These are phyloP conservation scores for Sialis fuliginosa DNA, from an alignment of 2,888 invertebrate species.

Conservation along the genomic window DNA sequence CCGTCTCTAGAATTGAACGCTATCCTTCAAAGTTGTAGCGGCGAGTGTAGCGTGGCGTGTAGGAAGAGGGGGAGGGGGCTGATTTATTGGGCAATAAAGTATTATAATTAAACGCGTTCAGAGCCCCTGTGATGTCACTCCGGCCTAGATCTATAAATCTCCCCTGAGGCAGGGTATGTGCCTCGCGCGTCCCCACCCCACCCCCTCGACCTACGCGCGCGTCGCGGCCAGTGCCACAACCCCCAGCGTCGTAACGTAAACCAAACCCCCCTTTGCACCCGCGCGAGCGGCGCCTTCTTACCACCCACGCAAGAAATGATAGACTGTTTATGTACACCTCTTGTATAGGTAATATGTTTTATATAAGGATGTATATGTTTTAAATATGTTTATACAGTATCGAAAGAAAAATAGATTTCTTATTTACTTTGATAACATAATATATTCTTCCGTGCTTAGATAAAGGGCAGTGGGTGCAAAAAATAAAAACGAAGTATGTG, in stretches of 20 bases:
- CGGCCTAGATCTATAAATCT: slow-evolving; percentile 29
- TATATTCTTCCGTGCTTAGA: too few species aligned
- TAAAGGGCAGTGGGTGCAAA: too few species aligned
- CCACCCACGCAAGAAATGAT: too few species aligned
- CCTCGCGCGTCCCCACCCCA: neutral
- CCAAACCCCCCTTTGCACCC: too few species aligned
- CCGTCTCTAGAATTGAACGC: slow-evolving; percentile 47
- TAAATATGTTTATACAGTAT: too few species aligned
- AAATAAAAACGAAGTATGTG: too few species aligned
- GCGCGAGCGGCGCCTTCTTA: too few species aligned
- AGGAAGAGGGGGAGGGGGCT: slow-evolving; percentile 20
- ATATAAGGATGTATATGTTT: too few species aligned
- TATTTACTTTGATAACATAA: too few species aligned
- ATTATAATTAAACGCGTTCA: slow-evolving; percentile 57
- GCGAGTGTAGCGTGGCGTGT: slow-evolving; percentile 12
- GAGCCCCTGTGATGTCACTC: slow-evolving; percentile 31
- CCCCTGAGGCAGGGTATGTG: slow-evolving; percentile 18
- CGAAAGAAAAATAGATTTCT: too few species aligned
- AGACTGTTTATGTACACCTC: too few species aligned
- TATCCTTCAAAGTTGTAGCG: slow-evolving; percentile 34
- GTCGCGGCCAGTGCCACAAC: neutral
- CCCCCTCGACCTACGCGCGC: neutral
- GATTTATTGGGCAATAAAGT: slow-evolving; percentile 66
- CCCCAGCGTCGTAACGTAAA: neutral
- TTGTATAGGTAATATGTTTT: too few species aligned